These are phyloP conservation scores for Netelia fuscicornis DNA, from an alignment of 2,888 invertebrate genomes.

Conservation along the genomic window DNA sequence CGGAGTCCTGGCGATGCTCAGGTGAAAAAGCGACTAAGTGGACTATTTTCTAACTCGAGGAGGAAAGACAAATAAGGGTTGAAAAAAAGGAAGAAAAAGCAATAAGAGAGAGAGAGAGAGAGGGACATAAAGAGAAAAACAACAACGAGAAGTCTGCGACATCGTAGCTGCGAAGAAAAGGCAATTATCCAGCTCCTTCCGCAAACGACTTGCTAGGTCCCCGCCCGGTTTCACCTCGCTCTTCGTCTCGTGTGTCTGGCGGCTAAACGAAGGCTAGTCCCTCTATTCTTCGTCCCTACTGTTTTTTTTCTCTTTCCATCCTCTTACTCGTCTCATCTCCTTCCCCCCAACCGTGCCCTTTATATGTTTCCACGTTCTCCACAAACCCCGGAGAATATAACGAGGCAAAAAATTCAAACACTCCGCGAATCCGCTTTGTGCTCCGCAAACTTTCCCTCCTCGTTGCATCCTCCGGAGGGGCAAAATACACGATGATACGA, in stretches of 20 bases:
- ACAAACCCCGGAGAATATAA: slow-evolving; percentile 58
- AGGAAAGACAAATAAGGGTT: not conserved
- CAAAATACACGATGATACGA: slow-evolving; percentile 30
- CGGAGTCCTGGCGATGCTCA: not conserved
- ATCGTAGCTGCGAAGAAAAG: slow-evolving; percentile 63
- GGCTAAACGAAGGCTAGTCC: slow-evolving; percentile 61
- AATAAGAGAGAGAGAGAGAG: not conserved
- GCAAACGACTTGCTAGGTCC: slow-evolving; percentile 61
- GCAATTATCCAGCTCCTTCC: slow-evolving; percentile 68
- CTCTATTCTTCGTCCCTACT: too few species aligned
- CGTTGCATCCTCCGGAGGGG: slow-evolving; percentile 34
- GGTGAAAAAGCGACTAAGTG: slow-evolving; percentile 24
- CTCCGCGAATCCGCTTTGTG: slow-evolving; percentile 66
- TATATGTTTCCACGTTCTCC: slow-evolving; percentile 21
- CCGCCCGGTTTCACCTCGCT: slow-evolving; percentile 38
- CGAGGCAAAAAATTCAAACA: slow-evolving; percentile 66
- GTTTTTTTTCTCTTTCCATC: slow-evolving; percentile 21
- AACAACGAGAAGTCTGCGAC: slow-evolving; percentile 37
- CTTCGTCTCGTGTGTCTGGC: slow-evolving; percentile 52
- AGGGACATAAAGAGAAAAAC: not conserved
- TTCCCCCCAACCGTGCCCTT: not conserved
- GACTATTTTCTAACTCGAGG: slow-evolving; percentile 17
- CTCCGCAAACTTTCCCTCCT: slow-evolving; percentile 53
- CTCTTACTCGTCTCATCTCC: slow-evolving; percentile 5
- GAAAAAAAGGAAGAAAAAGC: not conserved